Evolutionary conservation across 2,113 vertebrate genomes (phyloP).

Genomic region (Benitochromis conjunctus): DNA sequence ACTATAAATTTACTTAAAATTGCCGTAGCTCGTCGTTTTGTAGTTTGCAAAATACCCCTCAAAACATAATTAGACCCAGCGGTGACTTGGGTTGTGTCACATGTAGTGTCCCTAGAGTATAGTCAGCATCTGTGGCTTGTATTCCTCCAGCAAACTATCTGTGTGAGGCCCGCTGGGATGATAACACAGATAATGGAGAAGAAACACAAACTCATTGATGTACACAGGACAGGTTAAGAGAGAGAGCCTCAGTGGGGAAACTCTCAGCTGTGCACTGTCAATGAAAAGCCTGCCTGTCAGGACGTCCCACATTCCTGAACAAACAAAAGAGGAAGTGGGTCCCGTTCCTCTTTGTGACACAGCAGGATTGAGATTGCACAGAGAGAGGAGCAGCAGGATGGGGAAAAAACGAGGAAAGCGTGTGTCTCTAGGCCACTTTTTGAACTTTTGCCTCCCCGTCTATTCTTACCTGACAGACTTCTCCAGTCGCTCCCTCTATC

Average conservation of each 20-base stretch:
- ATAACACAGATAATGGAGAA: slow-evolving; percentile 44
- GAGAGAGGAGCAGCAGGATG: slow-evolving; percentile 1
- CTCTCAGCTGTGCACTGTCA: slow-evolving; percentile 58
- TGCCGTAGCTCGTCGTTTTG: neutral
- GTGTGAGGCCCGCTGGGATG: slow-evolving; percentile 15
- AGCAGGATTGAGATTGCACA: neutral
- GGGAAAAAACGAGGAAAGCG: neutral
- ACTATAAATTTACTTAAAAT: neutral
- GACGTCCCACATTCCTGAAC: slow-evolving; percentile 66
- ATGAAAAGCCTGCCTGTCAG: slow-evolving; percentile 56
- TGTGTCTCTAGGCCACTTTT: neutral
- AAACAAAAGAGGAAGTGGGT: slow-evolving; percentile 65
- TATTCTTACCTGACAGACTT: neutral
- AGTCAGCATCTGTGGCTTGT: neutral
- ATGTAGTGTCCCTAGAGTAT: neutral
- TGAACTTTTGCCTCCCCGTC: neutral
- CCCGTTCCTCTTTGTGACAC: slow-evolving; percentile 25
- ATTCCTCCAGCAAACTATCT: neutral
- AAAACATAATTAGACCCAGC: neutral
- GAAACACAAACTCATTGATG: neutral
- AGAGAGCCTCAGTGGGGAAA: slow-evolving; percentile 27
- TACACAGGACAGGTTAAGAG: slow-evolving; percentile 5
- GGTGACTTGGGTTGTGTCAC: neutral
- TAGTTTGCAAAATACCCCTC: neutral
- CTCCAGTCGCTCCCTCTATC: neutral